These are phyloP conservation scores for Mola mola DNA, from an alignment of 2,113 vertebrate genomes.

Conservation along the genomic window DNA sequence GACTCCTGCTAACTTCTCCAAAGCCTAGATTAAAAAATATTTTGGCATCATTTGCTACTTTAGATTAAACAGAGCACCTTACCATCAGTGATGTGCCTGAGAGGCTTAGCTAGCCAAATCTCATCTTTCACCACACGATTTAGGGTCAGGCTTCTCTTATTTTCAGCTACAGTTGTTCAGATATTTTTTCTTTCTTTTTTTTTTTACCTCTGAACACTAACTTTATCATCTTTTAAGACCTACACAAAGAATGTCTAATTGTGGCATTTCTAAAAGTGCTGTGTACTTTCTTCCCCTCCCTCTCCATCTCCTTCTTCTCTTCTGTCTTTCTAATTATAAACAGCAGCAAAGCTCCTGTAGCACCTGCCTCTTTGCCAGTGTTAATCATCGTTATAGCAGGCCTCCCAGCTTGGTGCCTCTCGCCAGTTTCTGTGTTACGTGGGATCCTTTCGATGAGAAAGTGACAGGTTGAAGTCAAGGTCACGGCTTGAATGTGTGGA, in stretches of 20 bases:
- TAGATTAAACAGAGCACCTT: slow-evolving; percentile 24
- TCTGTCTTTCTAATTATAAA: slow-evolving; percentile 14
- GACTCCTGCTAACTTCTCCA: slow-evolving; percentile 2
- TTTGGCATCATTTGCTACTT: slow-evolving; percentile 18
- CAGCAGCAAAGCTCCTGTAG: background rate
- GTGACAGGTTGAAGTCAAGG: too few species aligned
- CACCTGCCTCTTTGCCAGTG: slow-evolving; percentile 8
- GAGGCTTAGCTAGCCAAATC: slow-evolving; percentile 15
- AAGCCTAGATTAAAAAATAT: slow-evolving; percentile 26
- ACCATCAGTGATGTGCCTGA: too few species aligned
- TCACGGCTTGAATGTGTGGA: too few species aligned
- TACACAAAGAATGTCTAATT: background rate
- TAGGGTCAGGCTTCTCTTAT: background rate
- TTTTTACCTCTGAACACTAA: slow-evolving; percentile 3
- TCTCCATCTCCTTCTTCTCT: background rate
- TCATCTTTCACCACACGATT: slow-evolving; percentile 14
- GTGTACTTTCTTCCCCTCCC: background rate
- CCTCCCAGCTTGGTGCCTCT: too few species aligned
- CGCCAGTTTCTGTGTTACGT: too few species aligned
- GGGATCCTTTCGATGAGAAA: too few species aligned
- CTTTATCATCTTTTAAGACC: too few species aligned
- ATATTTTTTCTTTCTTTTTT: background rate
- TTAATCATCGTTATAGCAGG: slow-evolving; percentile 23
- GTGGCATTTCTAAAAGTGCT: background rate
- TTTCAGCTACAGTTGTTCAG: background rate